Conservation (phyloP, 2,113 vertebrate genomes). For the Tympanuchus pallidicinctus region DNA sequence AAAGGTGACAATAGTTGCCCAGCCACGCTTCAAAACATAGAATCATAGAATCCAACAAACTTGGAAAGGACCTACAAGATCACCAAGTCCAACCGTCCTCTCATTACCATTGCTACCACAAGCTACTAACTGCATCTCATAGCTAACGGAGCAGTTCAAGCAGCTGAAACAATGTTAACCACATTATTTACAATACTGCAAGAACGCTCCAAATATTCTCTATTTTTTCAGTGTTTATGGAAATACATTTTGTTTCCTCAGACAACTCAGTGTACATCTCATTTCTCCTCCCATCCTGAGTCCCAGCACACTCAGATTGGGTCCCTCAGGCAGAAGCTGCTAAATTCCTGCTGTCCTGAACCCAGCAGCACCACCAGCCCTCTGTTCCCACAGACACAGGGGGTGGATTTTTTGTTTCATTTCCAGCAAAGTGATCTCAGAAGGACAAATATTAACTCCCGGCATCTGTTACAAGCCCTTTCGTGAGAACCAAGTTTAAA, state of each 20-base stretch:
- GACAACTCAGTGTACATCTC: background rate
- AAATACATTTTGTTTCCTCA: background rate
- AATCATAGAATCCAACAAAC: too few relatives aligned
- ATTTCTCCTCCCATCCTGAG: background rate
- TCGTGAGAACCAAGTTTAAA: slow-evolving; percentile 29
- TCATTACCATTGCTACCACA: too few relatives aligned
- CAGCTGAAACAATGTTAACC: background rate
- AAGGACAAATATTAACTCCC: slow-evolving; percentile 23
- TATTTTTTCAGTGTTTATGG: background rate
- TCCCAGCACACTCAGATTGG: background rate
- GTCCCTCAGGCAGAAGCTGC: background rate
- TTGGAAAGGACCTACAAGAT: too few relatives aligned
- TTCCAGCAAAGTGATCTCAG: slow-evolving; percentile 35
- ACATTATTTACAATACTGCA: background rate
- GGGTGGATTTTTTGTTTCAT: background rate
- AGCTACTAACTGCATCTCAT: too few relatives aligned
- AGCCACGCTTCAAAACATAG: background rate
- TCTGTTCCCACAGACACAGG: slow-evolving; percentile 37
- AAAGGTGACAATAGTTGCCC: background rate
- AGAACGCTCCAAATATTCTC: background rate
- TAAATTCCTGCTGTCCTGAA: background rate
- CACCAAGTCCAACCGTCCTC: too few relatives aligned
- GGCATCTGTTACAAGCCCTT: background rate
- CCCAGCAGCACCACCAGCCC: background rate
- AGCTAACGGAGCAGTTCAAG: background rate